These are phyloP conservation scores for Nomada fabriciana DNA, from an alignment of 2,888 invertebrate species.

Conservation along the genomic window DNA sequence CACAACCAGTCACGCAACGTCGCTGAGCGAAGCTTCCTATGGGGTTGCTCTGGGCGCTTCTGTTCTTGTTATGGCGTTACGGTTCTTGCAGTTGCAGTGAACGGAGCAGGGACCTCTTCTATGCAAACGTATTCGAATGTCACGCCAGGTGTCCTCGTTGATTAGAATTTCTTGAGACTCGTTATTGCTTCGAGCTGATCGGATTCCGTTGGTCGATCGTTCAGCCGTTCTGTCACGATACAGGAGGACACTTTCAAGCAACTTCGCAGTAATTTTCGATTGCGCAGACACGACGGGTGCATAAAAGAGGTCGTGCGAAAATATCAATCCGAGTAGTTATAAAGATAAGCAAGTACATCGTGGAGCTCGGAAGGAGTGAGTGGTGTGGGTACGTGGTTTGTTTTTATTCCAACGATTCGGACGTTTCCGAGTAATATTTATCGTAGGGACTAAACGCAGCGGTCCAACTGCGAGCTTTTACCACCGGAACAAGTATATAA, in stretches of 20 bases:
- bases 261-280: background rate
- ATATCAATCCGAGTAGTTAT: background rate
- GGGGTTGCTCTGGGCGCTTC: constrained; percentile 25
- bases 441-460: background rate
- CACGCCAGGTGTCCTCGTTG: background rate
- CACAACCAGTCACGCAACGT: constrained; percentile 77
- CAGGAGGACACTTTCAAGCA: background rate
- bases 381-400: background rate
- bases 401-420: background rate
- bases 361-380: background rate
- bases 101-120: constrained; percentile 13
- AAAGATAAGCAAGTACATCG: constrained; percentile 22
- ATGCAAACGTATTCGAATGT: background rate
- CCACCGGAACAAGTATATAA: background rate
- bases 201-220: background rate
- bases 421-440: constrained; percentile 1
- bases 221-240: background rate
- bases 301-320: background rate
- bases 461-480: background rate
- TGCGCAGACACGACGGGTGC: background rate
- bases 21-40: constrained; percentile 24
- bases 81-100: constrained; percentile 41
- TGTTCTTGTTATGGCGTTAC: constrained; percentile 9
- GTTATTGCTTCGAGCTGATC: background rate
- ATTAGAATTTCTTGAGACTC: background rate